phyloP scores from a whole-genome alignment of 2,888 invertebrate genomes.

The Caenorhabditis zanzibari region DNA sequence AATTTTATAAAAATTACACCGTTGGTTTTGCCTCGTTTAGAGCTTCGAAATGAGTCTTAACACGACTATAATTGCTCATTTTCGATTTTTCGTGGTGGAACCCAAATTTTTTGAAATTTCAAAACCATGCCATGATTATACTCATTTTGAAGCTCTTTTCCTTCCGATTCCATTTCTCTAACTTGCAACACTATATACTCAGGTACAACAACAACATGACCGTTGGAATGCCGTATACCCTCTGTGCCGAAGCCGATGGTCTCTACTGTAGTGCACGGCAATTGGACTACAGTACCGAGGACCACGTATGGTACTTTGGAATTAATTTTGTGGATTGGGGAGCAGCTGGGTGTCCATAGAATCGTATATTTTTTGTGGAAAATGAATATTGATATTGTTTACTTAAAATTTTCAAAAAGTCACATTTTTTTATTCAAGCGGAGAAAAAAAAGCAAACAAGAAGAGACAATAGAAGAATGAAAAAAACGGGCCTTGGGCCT shows the following conservation, averaged over 20 bases:
- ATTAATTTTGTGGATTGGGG: slow-evolving; percentile 66
- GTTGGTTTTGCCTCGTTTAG: not conserved
- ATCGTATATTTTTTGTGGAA: too few relatives aligned
- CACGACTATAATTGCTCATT: not conserved
- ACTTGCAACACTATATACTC: not conserved
- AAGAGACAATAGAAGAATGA: too few relatives aligned
- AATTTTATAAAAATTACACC: not conserved
- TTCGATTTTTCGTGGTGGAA: too few relatives aligned
- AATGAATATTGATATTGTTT: too few relatives aligned
- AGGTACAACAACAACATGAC: slow-evolving; percentile 74
- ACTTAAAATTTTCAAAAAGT: too few relatives aligned
- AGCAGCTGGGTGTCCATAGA: slow-evolving; percentile 56
- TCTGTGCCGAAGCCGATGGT: slow-evolving; percentile 71
- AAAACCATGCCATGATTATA: too few relatives aligned
- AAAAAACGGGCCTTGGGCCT: too few relatives aligned
- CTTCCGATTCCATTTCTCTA: too few relatives aligned
- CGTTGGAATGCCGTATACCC: slow-evolving; percentile 36
- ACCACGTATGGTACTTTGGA: slow-evolving; percentile 71
- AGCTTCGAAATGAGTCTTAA: not conserved
- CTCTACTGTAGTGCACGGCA: slow-evolving; percentile 67
- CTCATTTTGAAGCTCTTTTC: too few relatives aligned
- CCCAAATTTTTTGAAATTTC: too few relatives aligned
- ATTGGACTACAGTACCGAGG: slow-evolving; percentile 54
- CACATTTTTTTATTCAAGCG: too few relatives aligned
- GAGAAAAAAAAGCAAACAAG: too few relatives aligned